Conservation (phyloP, 2,797 vertebrate species). For the Epinephelus malabaricus region DNA sequence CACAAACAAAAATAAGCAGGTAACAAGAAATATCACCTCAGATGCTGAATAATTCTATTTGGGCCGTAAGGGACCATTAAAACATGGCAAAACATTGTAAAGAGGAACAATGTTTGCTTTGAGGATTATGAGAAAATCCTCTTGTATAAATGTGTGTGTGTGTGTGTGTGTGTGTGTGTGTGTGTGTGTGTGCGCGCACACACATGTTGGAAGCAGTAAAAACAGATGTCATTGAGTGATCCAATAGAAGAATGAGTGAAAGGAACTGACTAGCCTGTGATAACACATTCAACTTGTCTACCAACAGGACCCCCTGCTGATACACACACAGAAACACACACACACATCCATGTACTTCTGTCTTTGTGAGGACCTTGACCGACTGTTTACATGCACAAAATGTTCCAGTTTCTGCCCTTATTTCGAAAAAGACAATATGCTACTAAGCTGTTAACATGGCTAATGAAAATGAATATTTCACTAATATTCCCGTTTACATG, state of each 20-base stretch:
- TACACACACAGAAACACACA: slow-evolving; percentile 29
- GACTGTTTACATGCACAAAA: no score
- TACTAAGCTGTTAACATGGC: no score
- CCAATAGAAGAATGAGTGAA: slow-evolving; percentile 60
- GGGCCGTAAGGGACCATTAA: slow-evolving; percentile 40
- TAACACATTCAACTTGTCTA: slow-evolving; percentile 66
- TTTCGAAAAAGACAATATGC: no score
- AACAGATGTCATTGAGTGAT: slow-evolving; percentile 69
- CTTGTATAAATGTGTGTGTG: slow-evolving; percentile 55
- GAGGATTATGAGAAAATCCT: slow-evolving; percentile 75
- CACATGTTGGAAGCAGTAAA: slow-evolving; percentile 63
- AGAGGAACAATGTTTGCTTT: slow-evolving; percentile 77
- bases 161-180: slow-evolving; percentile 26
- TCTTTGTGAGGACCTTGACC: no score
- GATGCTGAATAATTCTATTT: slow-evolving; percentile 43
- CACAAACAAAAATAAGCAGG: slow-evolving; percentile 7
- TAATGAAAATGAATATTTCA: no score
- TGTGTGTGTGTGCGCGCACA: slow-evolving; percentile 20
- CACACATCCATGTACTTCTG: background rate
- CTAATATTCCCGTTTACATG: no score
- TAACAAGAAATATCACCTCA: slow-evolving; percentile 28
- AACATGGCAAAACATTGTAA: slow-evolving; percentile 61
- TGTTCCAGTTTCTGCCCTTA: no score
- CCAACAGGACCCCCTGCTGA: slow-evolving; percentile 52
- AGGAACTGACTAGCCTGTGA: slow-evolving; percentile 52